phyloP scores from a whole-genome alignment of 1,140 invertebrate genomes.

The Lutraria rhynchaena region DNA sequence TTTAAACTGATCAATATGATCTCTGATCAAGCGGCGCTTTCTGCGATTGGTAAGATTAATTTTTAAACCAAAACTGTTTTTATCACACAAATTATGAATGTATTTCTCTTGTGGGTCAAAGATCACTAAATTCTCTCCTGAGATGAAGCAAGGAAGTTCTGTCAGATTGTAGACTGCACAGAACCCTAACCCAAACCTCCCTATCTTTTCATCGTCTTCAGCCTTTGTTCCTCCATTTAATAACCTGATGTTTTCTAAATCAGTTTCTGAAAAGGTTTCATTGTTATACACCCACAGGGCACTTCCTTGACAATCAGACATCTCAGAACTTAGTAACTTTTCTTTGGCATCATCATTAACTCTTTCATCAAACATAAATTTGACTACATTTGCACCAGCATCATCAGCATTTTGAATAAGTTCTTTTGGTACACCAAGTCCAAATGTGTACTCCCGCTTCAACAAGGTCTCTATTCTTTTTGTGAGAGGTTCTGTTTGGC shows the following conservation, averaged over 20 bases:
- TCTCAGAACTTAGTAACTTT: constrained; percentile 68
- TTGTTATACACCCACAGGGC: constrained; percentile 73
- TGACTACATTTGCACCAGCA: constrained; percentile 74
- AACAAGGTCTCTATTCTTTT: constrained; percentile 62
- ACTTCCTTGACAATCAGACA: constrained; percentile 69
- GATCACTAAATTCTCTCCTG: constrained; percentile 70
- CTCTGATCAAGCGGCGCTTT: constrained; percentile 57
- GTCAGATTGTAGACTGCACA: constrained; percentile 79
- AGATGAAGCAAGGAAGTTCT: constrained; percentile 77
- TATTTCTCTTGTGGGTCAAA: constrained; percentile 77
- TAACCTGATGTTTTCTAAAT: constrained; percentile 70
- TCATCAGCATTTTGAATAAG: constrained; percentile 82
- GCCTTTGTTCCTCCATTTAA: constrained; percentile 75
- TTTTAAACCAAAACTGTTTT: background rate
- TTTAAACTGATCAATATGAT: constrained; percentile 69
- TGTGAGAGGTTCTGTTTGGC: constrained; percentile 70
- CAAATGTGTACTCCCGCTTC: constrained; percentile 70
- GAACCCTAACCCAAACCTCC: constrained; percentile 77
- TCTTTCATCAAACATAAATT: constrained; percentile 77
- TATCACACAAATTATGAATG: constrained; percentile 62
- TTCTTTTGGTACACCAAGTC: constrained; percentile 75
- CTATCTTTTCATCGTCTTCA: constrained; percentile 71
- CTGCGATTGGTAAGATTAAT: constrained; percentile 59
- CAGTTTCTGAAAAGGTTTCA: constrained; percentile 67
- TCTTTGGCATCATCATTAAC: constrained; percentile 71